Conservation (phyloP, 92 coral and sea anemone genomes). For the Palythoa caribaeorum region DNA sequence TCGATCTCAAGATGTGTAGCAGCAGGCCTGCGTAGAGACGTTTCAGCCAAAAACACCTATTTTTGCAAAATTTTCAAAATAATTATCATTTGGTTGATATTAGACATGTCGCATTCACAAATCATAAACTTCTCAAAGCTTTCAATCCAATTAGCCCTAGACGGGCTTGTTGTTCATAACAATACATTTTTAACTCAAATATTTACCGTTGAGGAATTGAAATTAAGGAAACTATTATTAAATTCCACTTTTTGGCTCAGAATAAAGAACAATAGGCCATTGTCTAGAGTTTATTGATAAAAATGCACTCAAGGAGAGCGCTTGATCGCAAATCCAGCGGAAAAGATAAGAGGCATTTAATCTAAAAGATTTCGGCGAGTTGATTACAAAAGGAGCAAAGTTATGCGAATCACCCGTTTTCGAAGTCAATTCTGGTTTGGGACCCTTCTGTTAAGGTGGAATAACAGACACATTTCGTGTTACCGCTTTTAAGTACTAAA, state of each 20-base stretch:
- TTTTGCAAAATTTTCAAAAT: constrained; percentile 59
- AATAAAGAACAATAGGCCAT: constrained; percentile 23
- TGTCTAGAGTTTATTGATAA: constrained; percentile 10
- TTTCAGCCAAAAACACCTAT: constrained; percentile 56
- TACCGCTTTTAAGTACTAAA: neutral
- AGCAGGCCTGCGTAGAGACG: constrained; percentile 87
- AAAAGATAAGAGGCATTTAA: neutral
- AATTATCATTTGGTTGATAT: constrained; percentile 30
- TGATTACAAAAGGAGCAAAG: neutral
- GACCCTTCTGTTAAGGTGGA: neutral
- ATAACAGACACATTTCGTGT: neutral
- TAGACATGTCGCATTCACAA: constrained; percentile 23
- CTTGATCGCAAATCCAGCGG: constrained; percentile 15
- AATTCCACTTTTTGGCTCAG: constrained; percentile 37
- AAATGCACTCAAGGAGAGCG: constrained; percentile 15
- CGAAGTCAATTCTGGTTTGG: constrained; percentile 33
- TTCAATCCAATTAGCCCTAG: constrained; percentile 31
- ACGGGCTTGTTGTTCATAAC: constrained; percentile 32
- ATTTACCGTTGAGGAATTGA: constrained; percentile 41
- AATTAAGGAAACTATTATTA: constrained; percentile 37
- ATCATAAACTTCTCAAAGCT: neutral
- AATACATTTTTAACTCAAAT: constrained; percentile 40
- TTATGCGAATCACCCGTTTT: neutral
- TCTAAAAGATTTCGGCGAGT: neutral
- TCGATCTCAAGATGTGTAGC: constrained; percentile 48